Conservation (phyloP, 2,888 invertebrate genomes). For the Diarsia mendica region DNA sequence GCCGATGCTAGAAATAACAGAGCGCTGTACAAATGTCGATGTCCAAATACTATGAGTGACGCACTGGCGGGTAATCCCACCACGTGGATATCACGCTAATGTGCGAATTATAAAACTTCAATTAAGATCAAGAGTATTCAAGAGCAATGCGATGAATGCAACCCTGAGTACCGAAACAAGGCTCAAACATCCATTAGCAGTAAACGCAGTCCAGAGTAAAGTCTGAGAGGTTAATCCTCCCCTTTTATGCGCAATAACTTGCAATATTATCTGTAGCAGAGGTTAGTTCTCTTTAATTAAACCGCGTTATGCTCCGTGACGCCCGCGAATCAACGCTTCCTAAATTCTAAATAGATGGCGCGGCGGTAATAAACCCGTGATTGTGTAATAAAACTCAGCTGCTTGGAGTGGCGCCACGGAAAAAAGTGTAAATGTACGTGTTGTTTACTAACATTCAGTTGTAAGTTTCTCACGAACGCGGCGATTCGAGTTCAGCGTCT, state of each 20-base stretch:
- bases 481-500: constrained; percentile 67
- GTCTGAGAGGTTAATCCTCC: constrained; percentile 30
- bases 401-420: constrained; percentile 77
- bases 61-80: constrained; percentile 76
- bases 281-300: constrained; percentile 48
- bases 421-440: constrained; percentile 78
- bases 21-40: constrained; percentile 84
- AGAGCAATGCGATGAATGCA: constrained; percentile 9
- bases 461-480: constrained; percentile 67
- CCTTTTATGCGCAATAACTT: constrained; percentile 42
- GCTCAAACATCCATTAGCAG: constrained; percentile 19
- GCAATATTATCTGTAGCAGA: constrained; percentile 26
- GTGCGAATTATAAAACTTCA: constrained; percentile 27
- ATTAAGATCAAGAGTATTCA: constrained; percentile 31
- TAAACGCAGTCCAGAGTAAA: constrained; percentile 25
- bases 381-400: constrained; percentile 83
- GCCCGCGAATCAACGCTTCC: constrained; percentile 71
- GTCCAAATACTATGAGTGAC: constrained; percentile 79
- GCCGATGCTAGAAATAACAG: constrained; percentile 84
- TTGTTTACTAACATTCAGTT: constrained; percentile 85
- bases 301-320: constrained; percentile 59
- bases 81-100: constrained; percentile 52
- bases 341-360: constrained; percentile 76
- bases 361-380: constrained; percentile 77
- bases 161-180: constrained; percentile 17